Base-by-base conservation (phyloP, 2,888 invertebrate species). In the Eupithecia pulchellata region DNA sequence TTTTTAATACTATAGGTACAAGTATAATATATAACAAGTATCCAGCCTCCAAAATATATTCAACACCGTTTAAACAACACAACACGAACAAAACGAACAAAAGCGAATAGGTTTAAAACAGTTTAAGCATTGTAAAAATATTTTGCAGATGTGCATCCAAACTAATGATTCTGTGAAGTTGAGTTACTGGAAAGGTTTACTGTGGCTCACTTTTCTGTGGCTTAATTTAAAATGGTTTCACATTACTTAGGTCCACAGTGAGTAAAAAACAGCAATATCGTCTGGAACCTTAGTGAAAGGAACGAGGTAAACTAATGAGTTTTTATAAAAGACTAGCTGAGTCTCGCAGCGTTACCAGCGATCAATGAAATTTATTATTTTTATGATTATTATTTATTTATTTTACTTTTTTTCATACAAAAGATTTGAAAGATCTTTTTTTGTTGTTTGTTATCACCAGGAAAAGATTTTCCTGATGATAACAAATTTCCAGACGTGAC, bases 191-290 rank as follows among this genome's bases (percentile, higher is more conserved):
- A 29, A 36, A 17, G 20, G 25, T 64, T 65, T 39, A 66, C 34
- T 63, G 29, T 42, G 68, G 47, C 30, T 67, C 68, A 70, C 29
- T 64, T 65, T 81, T 77, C 75, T 78, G 78, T 71, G 73, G 79
- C 73, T 83, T 81, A 75, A 81, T 81, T 79, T 77, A 74, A 81
- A 81, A 80, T 78, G 77, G 79, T 77, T 81, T 81, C 73, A 77
- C 79, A 78, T 80, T 80, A 66, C 77, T 71, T 69, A 77, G 78
- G 76, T 80, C 71, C 77, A 73, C 66, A 60, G 68, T 72, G 79
- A 81, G 81, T 79, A 80, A 82, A 79, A 80, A 78, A 47, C 9
- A 9, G 8, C 39, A 6, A 6, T 75, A 66, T 64, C 72, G 67
- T 68, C 69, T 67, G 69, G 14, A 64, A 60, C 64, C 58, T 64